phyloP scores from a whole-genome alignment of 2,888 invertebrate genomes.

The Leptura quadrifasciata region DNA sequence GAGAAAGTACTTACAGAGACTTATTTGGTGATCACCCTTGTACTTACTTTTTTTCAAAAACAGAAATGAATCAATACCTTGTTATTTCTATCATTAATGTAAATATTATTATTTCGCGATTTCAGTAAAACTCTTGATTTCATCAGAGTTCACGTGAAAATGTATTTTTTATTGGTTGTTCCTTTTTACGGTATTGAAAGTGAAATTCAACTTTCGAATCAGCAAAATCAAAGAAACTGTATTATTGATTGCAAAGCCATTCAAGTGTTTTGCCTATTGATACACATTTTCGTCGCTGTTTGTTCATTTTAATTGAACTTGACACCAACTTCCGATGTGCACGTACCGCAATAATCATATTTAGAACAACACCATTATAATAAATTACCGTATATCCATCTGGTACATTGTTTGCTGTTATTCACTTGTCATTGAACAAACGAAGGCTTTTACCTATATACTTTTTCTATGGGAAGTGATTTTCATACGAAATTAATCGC shows the following conservation, averaged over 20 bases:
- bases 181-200: neutral
- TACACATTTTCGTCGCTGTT: neutral
- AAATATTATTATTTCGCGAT: neutral
- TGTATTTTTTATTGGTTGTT: neutral
- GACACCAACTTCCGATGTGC: constrained; percentile 53
- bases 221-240: neutral
- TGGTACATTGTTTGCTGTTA: constrained; percentile 38
- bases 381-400: constrained; percentile 50
- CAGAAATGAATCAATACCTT: no score
- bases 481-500: constrained; percentile 15
- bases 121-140: neutral
- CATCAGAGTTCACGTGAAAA: neutral
- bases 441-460: constrained; percentile 8
- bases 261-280: neutral
- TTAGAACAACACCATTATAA: constrained; percentile 35
- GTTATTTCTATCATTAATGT: neutral
- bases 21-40: no score
- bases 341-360: constrained; percentile 42
- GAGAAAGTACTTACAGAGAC: no score
- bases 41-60: no score
- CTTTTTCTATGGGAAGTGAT: constrained; percentile 23
- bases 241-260: neutral
- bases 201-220: constrained; percentile 3
- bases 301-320: constrained; percentile 45
- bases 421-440: constrained; percentile 43